Percentiles rank a stretch among this genome's conserved stretches.
Conservation (phyloP, 2,113 vertebrate genomes). For the Myrmecophaga tridactyla region DNA sequence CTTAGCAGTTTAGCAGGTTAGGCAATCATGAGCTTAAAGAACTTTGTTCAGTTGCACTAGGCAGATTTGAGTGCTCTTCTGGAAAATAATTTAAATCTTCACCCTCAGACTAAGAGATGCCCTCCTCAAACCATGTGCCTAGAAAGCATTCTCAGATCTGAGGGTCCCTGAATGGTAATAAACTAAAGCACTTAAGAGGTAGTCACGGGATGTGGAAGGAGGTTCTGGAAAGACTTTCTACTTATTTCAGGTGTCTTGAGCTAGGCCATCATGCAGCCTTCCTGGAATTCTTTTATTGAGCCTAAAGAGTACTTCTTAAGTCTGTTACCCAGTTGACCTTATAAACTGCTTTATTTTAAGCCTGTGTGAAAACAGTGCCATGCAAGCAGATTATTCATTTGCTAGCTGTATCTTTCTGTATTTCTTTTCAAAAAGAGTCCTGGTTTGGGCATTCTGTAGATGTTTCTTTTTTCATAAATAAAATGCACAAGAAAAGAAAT, state of each 20-base stretch:
- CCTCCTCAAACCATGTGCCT: constrained; percentile 13
- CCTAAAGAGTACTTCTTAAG: constrained; percentile 5
- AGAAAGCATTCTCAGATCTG: not conserved
- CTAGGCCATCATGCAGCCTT: not conserved
- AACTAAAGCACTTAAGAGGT: not conserved
- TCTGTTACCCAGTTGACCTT: constrained; percentile 32
- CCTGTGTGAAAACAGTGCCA: not conserved
- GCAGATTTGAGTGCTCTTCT: constrained; percentile 58
- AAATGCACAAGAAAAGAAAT: constrained; percentile 46
- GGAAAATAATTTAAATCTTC: constrained; percentile 62
- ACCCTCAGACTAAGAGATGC: not conserved
- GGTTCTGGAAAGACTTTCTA: not conserved
- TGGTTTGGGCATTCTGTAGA: constrained; percentile 23
- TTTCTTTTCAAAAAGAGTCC: constrained; percentile 34
- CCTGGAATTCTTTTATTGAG: not conserved
- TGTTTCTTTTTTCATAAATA: constrained; percentile 35
- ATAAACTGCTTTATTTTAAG: constrained; percentile 43
- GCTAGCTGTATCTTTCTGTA: not conserved
- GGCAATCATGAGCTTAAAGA: constrained; percentile 59
- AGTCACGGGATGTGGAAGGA: not conserved
- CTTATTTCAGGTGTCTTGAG: not conserved
- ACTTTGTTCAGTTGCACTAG: constrained; percentile 50
- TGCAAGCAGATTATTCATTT: not conserved
- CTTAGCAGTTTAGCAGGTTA: constrained; percentile 60
- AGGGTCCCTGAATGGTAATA: constrained; percentile 2